phyloP scores from a whole-genome alignment of 2,797 vertebrate species.

The Podarcis lilfordi region DNA sequence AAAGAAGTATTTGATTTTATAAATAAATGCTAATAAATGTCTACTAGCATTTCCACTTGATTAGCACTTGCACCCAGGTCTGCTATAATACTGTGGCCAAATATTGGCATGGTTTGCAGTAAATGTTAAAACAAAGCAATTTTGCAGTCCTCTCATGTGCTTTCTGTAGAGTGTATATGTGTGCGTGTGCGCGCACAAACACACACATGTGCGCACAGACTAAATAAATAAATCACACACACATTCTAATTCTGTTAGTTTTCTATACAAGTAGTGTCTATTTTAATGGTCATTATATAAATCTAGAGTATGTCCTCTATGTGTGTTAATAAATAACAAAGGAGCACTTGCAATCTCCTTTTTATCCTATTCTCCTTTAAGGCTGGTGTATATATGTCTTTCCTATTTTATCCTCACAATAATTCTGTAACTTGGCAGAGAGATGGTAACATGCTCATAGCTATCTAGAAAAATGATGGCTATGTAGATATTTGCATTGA shows the following conservation, averaged over 20 bases:
- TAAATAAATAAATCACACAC: neutral
- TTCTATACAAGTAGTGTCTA: neutral
- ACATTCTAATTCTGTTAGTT: too few relatives aligned
- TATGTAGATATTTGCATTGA: neutral
- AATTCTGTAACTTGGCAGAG: neutral
- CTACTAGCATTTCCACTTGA: neutral
- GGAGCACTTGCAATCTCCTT: neutral
- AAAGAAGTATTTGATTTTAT: conserved; percentile 3
- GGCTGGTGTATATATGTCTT: neutral
- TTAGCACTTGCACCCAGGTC: neutral
- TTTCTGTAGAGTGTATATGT: too few relatives aligned
- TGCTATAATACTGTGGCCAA: neutral
- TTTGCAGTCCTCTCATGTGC: neutral
- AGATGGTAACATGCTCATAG: neutral
- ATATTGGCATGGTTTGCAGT: neutral
- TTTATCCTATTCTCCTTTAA: neutral
- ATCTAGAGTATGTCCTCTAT: neutral
- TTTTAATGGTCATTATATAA: neutral
- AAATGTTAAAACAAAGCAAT: neutral
- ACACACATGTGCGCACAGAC: neutral
- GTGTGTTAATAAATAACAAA: neutral
- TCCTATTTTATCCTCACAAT: neutral
- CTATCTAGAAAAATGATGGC: neutral
- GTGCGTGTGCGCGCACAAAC: too few relatives aligned
- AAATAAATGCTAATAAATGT: neutral